Evolutionary conservation across 2,888 invertebrate genomes (phyloP), one percentile per base, ranked within the genome.

Genomic region (Plebejus argus): DNA sequence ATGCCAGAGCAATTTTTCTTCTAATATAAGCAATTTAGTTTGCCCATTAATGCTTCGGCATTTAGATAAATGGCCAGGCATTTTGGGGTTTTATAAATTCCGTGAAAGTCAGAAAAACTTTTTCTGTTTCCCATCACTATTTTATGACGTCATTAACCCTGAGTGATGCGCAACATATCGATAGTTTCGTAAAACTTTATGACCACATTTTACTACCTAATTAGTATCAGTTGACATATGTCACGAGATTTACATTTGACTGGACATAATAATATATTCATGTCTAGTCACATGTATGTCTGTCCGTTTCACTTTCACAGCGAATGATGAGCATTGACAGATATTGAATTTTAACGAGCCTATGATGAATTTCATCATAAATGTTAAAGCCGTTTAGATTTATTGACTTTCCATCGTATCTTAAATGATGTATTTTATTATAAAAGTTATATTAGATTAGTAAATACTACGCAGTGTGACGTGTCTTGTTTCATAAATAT

Each of bases 61-160:
- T 45, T 45, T 45, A 45, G 10, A 10, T 10, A 45, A 45, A 45
- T 45, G 10, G 10, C 45, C 45, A 45, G 45, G 12, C 45, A 45
- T 45, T 45, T 45, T 12, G 10, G 45, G 8, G 0, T 39, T 39
- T 12, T 45, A 58, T 10, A 10, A 58, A 58, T 10, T 58, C 20
- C 3, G 58, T 58, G n/a, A 58, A 58, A 20, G 1, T 7, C 56
- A n/a, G 56, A n/a, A 58, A 58, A 58, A 56, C n/a, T 56, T 56
- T n/a, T n/a, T 20, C 10, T 20, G 58, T 20, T 58, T 58, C 20
- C 58, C 58, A 58, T 58, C 58, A 58, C 20, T 20, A 58, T n/a
- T 58, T 58, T 20, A 58, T 58, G 58, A 58, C 20, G 58, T 58
- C 58, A 58, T 58, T 58, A 53, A 58, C 58, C 20, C 58, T 58